Conservation (phyloP, 2,888 invertebrate genomes). For the Quadroppia sp. region DNA sequence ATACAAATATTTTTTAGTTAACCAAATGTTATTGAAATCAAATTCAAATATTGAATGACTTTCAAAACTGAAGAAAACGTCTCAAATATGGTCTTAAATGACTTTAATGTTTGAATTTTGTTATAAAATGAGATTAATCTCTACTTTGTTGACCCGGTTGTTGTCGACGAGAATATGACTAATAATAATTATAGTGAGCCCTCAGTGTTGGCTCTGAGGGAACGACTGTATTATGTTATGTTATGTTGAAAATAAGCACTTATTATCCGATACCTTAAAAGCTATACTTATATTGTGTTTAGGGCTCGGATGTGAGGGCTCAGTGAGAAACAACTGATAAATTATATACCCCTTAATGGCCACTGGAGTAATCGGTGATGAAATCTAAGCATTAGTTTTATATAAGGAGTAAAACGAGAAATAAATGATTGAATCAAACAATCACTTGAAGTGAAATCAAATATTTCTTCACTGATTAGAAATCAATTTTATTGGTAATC, state of each 20-base stretch:
- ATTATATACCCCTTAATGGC: not conserved
- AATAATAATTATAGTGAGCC: no score
- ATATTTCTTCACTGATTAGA: no score
- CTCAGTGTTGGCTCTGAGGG: no score
- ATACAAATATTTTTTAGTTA: not conserved
- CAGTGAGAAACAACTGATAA: not conserved
- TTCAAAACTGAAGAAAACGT: no score
- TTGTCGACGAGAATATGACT: not conserved
- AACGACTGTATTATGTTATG: not conserved
- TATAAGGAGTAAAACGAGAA: not conserved
- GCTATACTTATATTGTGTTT: not conserved
- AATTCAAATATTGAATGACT: no score
- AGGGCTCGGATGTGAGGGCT: no score
- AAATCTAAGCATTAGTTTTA: not conserved
- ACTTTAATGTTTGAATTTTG: no score
- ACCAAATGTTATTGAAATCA: no score
- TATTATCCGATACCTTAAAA: not conserved
- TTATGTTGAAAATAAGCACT: slow-evolving; percentile 1
- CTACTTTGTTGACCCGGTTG: no score
- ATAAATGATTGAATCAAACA: not conserved
- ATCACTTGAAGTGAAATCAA: not conserved
- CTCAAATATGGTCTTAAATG: no score
- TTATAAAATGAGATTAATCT: no score
- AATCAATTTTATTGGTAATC: no score
- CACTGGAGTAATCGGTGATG: not conserved